A percentile compares a stretch with the other conserved stretches of the same genome.
These are phyloP conservation scores for Potamarius usumacintae DNA, from an alignment of 2,113 vertebrate genomes.

Conservation along the genomic window DNA sequence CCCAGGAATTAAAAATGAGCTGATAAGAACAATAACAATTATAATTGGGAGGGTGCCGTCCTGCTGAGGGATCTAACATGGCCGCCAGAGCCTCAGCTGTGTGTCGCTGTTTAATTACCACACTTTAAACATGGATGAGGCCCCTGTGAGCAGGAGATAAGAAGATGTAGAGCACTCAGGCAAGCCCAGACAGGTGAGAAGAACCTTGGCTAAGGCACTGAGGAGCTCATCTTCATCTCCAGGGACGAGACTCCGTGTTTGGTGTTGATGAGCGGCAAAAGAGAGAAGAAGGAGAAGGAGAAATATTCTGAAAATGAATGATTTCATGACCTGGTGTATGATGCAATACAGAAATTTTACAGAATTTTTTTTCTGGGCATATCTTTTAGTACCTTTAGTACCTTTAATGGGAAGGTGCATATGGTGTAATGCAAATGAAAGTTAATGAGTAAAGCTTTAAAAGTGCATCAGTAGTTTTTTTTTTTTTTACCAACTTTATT, in stretches of 20 bases:
- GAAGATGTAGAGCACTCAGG: constrained; percentile 25
- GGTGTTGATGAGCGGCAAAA: constrained; percentile 42
- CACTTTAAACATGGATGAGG: constrained; percentile 35
- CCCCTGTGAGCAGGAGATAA: constrained; percentile 27
- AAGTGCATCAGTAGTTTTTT: not conserved
- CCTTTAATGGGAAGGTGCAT: not conserved
- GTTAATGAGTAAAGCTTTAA: not conserved
- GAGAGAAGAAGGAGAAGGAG: not conserved
- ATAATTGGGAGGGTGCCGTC: constrained; percentile 38
- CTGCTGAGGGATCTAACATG: constrained; percentile 4
- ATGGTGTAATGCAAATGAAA: not conserved
- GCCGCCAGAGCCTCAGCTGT: constrained; percentile 49
- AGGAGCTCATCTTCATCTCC: constrained; percentile 33
- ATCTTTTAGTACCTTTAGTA: too few relatives aligned
- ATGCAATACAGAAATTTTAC: not conserved
- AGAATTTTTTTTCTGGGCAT: not conserved
- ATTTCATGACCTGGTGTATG: not conserved
- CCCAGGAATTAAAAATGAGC: constrained; percentile 37
- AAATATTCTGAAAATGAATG: not conserved
- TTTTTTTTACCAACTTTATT: too few relatives aligned
- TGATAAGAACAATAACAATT: constrained; percentile 50
- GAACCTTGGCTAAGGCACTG: constrained; percentile 26
- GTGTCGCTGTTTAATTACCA: constrained; percentile 51
- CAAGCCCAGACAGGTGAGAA: constrained; percentile 50
- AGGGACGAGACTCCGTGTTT: constrained; percentile 20